Conservation (phyloP, 35 echinoderm and acorn worm species). For the Diadema setosum region DNA sequence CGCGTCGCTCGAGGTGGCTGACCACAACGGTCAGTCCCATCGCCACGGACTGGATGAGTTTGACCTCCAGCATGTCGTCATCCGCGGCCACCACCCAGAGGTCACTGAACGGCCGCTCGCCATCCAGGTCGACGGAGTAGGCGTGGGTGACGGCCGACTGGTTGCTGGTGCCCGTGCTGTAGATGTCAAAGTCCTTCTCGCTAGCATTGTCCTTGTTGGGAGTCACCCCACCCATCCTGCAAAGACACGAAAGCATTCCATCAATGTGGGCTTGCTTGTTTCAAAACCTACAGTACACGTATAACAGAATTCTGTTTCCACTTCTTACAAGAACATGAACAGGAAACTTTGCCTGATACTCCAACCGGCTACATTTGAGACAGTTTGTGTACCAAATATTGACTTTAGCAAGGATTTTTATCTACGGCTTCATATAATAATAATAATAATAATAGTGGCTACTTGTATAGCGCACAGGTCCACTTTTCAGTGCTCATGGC, state of each 20-base stretch:
- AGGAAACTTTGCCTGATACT: too few species aligned
- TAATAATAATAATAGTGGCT: too few species aligned
- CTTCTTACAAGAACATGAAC: too few species aligned
- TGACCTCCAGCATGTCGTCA: slow-evolving; percentile 56
- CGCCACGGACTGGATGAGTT: slow-evolving; percentile 66
- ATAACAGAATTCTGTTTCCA: too few species aligned
- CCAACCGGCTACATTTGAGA: too few species aligned
- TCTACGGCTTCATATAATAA: too few species aligned
- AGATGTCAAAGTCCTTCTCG: slow-evolving; percentile 13
- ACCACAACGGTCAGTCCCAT: slow-evolving; percentile 76
- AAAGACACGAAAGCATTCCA: background rate
- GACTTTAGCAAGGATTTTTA: too few species aligned
- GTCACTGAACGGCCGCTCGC: slow-evolving; percentile 22
- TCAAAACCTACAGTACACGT: too few species aligned
- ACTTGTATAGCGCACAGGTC: too few species aligned
- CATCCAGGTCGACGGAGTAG: slow-evolving; percentile 11
- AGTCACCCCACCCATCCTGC: background rate
- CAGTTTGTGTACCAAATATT: too few species aligned
- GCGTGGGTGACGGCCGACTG: background rate
- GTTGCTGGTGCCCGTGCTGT: slow-evolving; percentile 4
- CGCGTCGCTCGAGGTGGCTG: slow-evolving; percentile 70
- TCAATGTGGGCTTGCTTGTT: too few species aligned
- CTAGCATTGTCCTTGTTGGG: background rate
- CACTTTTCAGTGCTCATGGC: too few species aligned
- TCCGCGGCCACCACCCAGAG: slow-evolving; percentile 72